These are phyloP conservation scores for Nilaparvata lugens DNA, from an alignment of 1,140 invertebrate species.

Conservation along the genomic window DNA sequence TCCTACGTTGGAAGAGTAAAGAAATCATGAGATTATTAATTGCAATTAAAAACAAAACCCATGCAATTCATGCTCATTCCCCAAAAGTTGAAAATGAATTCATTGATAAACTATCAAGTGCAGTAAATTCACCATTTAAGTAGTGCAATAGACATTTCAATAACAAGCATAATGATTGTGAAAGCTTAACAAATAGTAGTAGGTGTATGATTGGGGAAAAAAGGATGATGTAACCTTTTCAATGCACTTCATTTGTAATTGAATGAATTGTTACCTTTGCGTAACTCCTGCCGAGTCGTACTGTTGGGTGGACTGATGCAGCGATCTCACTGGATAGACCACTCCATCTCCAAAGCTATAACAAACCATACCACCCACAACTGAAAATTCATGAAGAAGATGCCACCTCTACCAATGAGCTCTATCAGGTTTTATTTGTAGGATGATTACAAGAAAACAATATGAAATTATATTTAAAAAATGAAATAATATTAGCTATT, in stretches of 20 bases:
- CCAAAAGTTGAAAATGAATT: too few species aligned
- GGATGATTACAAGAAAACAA: neutral
- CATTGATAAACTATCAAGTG: too few species aligned
- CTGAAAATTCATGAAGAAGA: slow-evolving; percentile 4
- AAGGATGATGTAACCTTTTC: slow-evolving; percentile 59
- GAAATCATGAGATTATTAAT: too few species aligned
- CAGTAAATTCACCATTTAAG: too few species aligned
- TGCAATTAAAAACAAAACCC: too few species aligned
- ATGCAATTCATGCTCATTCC: too few species aligned
- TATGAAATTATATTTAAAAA: neutral
- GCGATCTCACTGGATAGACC: slow-evolving; percentile 67
- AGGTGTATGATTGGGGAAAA: slow-evolving; percentile 3
- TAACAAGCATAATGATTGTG: neutral
- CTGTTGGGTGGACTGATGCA: slow-evolving; percentile 49
- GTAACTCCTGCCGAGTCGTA: slow-evolving; percentile 88
- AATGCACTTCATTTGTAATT: too few species aligned
- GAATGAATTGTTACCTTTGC: too few species aligned
- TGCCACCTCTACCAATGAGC: neutral
- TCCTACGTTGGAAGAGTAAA: too few species aligned
- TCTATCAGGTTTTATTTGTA: neutral
- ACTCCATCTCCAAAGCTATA: slow-evolving; percentile 83
- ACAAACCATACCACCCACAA: slow-evolving; percentile 32
- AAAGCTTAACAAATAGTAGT: neutral
- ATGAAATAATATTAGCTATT: slow-evolving; percentile 3
- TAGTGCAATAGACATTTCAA: neutral